Evolutionary conservation across 2,888 invertebrate species (phyloP), one percentile per base, ranked within the genome.

Genomic region (Acanthosepion lycidas): DNA sequence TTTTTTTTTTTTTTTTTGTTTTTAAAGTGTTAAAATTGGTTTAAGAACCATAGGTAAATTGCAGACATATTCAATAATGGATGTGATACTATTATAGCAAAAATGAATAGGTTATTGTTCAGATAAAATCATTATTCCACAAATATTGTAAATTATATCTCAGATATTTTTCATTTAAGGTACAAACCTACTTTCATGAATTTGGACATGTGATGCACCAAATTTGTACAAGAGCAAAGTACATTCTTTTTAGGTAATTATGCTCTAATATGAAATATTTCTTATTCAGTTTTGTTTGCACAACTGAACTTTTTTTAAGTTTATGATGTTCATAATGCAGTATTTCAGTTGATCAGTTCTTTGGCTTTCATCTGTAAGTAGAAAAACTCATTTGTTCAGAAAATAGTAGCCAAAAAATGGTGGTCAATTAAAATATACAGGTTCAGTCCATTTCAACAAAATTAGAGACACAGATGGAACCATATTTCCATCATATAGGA

Each of bases 151-250:
- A 91, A 59, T 91, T 91, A 91, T 26, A 91, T 51, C 51, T 91
- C 53, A 26, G 26, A 18, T 94, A 93, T 33, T 93, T 92, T 94
- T 94, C 78, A 42, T 94, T 95, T 96, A 95, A 97, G 97, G 98
- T 98, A 55, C 97, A 97, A 95, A 98, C 98, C 5, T 98, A 97
- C 95, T 98, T 98, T 96, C 98, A 98, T 96, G 98, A 98, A 96
- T 98, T 98, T 97, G 98, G 98, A 94, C 98, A 98, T 96, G 97
- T 98, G 51, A 98, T 98, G 98, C 98, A 98, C 96, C 97, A 97
- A 95, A 97, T 98, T 78, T 98, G 98, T 96, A 97, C 97, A 28
- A 96, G 97, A 95, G 96, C 97, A 48, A 97, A 98, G 53, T 97
- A 97, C 95, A 96, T 97, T 20, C 96, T 97, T 95, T 98, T 98